Conservation (phyloP, 2,888 invertebrate species). For the Andrena dorsata region DNA sequence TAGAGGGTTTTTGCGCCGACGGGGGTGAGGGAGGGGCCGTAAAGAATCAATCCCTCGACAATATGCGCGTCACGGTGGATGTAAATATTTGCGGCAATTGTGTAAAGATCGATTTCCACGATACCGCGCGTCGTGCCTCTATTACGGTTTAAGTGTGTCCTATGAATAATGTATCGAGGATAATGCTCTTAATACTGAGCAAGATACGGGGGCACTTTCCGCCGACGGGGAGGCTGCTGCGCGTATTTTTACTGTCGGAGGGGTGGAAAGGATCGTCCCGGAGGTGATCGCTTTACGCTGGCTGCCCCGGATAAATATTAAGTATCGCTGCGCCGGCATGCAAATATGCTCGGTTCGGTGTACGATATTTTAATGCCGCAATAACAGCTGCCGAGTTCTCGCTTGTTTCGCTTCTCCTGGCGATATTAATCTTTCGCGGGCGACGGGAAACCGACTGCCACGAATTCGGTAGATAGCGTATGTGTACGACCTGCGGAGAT, state of each 20-base stretch:
- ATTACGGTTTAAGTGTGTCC: conserved; percentile 64
- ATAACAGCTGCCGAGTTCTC: conserved; percentile 36
- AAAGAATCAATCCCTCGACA: conserved; percentile 80
- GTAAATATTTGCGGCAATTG: conserved; percentile 82
- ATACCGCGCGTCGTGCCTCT: conserved; percentile 52
- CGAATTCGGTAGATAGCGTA: conserved; percentile 48
- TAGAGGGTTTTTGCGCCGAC: conserved; percentile 4
- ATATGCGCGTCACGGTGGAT: conserved; percentile 69
- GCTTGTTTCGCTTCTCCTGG: conserved; percentile 1
- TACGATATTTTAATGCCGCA: conserved; percentile 36
- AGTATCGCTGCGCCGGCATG: conserved; percentile 27
- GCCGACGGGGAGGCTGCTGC: conserved; percentile 7
- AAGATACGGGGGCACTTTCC: conserved; percentile 45
- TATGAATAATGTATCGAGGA: conserved; percentile 77
- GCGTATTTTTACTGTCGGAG: conserved; percentile 26
- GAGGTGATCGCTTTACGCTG: conserved; percentile 34
- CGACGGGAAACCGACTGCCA: conserved; percentile 25
- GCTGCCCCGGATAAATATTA: conserved; percentile 38
- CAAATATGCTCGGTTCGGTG: conserved; percentile 44
- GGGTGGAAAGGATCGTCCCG: conserved; percentile 2
- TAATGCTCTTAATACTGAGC: conserved; percentile 66
- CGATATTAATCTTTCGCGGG: conserved; percentile 40
- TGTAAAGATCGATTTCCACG: conserved; percentile 74
- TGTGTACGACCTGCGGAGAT: not conserved
- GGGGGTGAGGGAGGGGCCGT: conserved; percentile 60